Evolutionary conservation across 2,888 invertebrate genomes (phyloP).

Genomic region (Dioctria linearis): DNA sequence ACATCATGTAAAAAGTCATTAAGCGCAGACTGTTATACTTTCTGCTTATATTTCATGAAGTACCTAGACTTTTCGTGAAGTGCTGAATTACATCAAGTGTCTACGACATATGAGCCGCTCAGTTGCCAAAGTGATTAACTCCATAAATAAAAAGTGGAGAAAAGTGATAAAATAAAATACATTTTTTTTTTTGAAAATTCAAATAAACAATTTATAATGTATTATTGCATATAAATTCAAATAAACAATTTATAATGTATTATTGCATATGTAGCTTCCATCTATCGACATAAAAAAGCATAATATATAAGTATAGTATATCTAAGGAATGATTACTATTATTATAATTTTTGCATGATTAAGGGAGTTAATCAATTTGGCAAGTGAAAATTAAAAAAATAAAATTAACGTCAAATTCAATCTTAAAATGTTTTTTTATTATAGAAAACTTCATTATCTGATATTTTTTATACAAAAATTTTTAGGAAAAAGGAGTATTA

Average conservation of each 20-base stretch:
- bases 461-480: too few species aligned
- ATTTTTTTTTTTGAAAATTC: conserved; percentile 31
- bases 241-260: too few species aligned
- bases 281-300: not conserved
- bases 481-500: not conserved
- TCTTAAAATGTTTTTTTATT: not conserved
- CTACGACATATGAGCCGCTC: not conserved
- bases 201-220: too few species aligned
- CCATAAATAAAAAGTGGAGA: conserved; percentile 17
- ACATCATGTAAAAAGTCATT: too few species aligned
- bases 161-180: conserved; percentile 24
- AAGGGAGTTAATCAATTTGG: conserved; percentile 11
- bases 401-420: too few species aligned
- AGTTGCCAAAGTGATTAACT: conserved; percentile 18
- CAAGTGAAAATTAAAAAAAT: not conserved
- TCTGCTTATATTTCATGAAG: too few species aligned
- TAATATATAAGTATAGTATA: too few species aligned
- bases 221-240: not conserved
- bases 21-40: too few species aligned
- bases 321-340: not conserved
- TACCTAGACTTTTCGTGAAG: too few species aligned
- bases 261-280: not conserved
- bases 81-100: too few species aligned
- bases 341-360: conserved; percentile 5
- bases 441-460: not conserved